Conservation (phyloP, 2,797 vertebrate genomes). For the Sebastes hubbsi region DNA sequence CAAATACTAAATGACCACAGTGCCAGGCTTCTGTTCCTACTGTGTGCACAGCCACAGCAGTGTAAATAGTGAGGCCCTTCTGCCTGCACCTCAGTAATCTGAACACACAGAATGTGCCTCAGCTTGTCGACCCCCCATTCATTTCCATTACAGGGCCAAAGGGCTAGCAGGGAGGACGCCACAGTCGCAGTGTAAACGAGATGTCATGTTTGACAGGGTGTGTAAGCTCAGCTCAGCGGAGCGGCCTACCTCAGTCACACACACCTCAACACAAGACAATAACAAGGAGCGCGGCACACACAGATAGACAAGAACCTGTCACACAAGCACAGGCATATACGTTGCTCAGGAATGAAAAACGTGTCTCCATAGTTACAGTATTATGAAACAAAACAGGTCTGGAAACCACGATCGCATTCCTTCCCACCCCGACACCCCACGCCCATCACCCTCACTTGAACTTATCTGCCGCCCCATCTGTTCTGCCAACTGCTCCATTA, state of each 20-base stretch:
- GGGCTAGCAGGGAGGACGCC: slow-evolving; percentile 36
- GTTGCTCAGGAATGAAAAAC: slow-evolving; percentile 61
- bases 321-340: slow-evolving; percentile 61
- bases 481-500: slow-evolving; percentile 62
- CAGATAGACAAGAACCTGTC: slow-evolving; percentile 61
- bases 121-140: slow-evolving; percentile 57
- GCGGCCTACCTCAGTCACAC: slow-evolving; percentile 38
- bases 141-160: slow-evolving; percentile 38
- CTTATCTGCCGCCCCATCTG: slow-evolving; percentile 44
- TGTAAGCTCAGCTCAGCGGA: slow-evolving; percentile 42
- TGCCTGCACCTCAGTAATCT: slow-evolving; percentile 56
- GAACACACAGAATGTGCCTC: slow-evolving; percentile 61
- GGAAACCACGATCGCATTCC: slow-evolving; percentile 71
- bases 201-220: slow-evolving; percentile 68
- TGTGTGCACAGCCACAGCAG: slow-evolving; percentile 51
- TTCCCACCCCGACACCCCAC: slow-evolving; percentile 61
- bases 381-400: slow-evolving; percentile 77
- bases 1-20: slow-evolving; percentile 66
- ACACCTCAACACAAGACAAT: slow-evolving; percentile 52
- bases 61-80: slow-evolving; percentile 58
- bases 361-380: slow-evolving; percentile 74
- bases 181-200: slow-evolving; percentile 55
- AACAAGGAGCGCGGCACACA: slow-evolving; percentile 36
- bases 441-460: slow-evolving; percentile 51
- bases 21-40: slow-evolving; percentile 35